Base-by-base conservation (phyloP, 2,113 vertebrate species). In the Phoxinus phoxinus region DNA sequence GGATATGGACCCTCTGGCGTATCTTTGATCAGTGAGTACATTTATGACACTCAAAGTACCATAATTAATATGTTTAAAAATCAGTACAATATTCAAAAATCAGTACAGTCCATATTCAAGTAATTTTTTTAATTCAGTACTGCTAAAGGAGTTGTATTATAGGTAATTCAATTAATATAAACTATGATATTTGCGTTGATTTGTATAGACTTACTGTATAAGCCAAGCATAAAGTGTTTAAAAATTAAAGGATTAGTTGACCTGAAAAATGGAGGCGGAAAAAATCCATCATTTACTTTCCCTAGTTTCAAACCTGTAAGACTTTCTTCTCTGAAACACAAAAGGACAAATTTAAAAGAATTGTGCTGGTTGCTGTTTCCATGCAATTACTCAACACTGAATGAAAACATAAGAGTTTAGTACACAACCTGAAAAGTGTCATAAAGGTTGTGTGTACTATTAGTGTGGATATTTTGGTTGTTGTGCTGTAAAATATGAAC, bases 21-120 rank as follows among this genome's bases (percentile, higher is more conserved):
- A 41, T 19, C 15, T 71, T 13, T 78, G 77, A 83, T 84, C 73
- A 32, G 74, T 25, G 35, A 25, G 48, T n/a, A 15, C 13, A 58
- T 78, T 35, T 32, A 23, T 77, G n/a, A 11, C 4, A 46, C 32
- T 25, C 17, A 67, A 67, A 15, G 56, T 35, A 12, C 23, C 35
- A 61, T 46, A 46, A 27, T 27, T 17, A 25, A 41, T 58, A 58
- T 2, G 3, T 79, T 41, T 17, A 25, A 37, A 13, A 56, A 10
- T 21, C 3, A 7, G 32, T 12, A 56, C 58, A 0, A 3, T 23
- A n/a, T 78, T 78, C 21, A 37, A n/a, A n/a, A n/a, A n/a, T n/a
- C 75, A 13, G 25, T 58, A 1, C 6, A 58, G 11, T 13, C 1
- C 19, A 23, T 35, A 32, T 76, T 25, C 7, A 11, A 32, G 46